A percentile compares a stretch with the other conserved stretches of the same genome.
Evolutionary conservation across 92 coral and sea anemone species (phyloP).

Genomic region (Porites evermanni): DNA sequence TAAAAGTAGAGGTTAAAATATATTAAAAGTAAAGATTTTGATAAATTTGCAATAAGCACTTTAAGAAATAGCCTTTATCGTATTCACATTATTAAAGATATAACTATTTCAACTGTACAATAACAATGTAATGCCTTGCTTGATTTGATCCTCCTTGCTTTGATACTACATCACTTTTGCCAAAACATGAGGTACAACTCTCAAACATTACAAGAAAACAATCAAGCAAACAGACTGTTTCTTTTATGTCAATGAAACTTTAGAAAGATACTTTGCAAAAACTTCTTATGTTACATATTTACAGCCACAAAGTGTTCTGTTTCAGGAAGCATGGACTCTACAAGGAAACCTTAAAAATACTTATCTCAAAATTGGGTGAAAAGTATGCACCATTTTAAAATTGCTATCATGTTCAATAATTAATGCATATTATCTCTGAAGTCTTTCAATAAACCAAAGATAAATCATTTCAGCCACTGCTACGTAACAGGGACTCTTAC

Average conservation of each 20-base stretch:
- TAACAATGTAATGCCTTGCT: neutral
- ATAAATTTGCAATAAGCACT: neutral
- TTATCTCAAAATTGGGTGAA: too few species aligned
- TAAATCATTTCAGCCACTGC: too few species aligned
- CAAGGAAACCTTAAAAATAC: too few species aligned
- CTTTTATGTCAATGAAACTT: neutral
- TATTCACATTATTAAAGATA: neutral
- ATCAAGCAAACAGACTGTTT: neutral
- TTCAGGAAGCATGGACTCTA: too few species aligned
- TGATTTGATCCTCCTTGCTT: neutral
- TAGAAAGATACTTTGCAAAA: neutral
- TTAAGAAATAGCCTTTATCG: neutral
- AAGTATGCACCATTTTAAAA: too few species aligned
- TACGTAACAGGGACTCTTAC: too few species aligned
- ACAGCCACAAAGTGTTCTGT: too few species aligned
- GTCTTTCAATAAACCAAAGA: too few species aligned
- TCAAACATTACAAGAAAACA: neutral
- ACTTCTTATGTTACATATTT: neutral
- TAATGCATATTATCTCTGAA: too few species aligned
- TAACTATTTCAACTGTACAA: neutral
- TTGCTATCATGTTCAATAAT: too few species aligned
- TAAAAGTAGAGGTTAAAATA: neutral
- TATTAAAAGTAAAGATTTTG: neutral
- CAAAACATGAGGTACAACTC: too few species aligned
- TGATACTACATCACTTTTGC: neutral